phyloP scores from a whole-genome alignment of 2,113 vertebrate genomes.

The Noctilio leporinus region DNA sequence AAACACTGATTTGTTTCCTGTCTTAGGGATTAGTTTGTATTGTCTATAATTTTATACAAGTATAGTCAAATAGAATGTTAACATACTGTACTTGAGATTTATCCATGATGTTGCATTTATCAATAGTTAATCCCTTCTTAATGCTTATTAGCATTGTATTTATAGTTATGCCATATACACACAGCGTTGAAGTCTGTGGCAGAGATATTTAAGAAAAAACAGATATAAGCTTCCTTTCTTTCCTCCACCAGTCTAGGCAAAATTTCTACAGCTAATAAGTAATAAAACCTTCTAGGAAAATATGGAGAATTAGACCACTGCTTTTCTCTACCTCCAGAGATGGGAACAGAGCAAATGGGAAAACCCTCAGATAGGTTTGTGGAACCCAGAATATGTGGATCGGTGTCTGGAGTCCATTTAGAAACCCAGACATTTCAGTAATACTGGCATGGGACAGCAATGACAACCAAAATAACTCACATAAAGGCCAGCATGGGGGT shows the following conservation, averaged over 20 bases:
- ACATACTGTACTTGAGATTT: neutral
- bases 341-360: neutral
- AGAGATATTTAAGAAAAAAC: neutral
- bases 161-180: neutral
- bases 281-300: neutral
- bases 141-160: neutral
- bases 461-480: neutral
- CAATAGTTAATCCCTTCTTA: neutral
- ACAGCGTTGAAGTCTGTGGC: neutral
- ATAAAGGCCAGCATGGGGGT: neutral
- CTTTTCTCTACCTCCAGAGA: neutral
- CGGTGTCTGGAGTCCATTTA: neutral
- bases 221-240: neutral
- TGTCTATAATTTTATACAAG: neutral
- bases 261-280: neutral
- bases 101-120: neutral
- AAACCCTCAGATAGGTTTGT: rapidly evolving
- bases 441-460: neutral
- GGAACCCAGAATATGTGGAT: neutral
- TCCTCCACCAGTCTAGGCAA: neutral
- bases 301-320: neutral
- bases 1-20: neutral
- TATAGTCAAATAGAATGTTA: neutral
- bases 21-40: neutral
- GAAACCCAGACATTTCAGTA: neutral